A percentile compares a stretch with the other conserved stretches of the same genome.
These are phyloP conservation scores for Phainopepla nitens DNA, from an alignment of 2,113 vertebrate genomes.

Conservation along the genomic window DNA sequence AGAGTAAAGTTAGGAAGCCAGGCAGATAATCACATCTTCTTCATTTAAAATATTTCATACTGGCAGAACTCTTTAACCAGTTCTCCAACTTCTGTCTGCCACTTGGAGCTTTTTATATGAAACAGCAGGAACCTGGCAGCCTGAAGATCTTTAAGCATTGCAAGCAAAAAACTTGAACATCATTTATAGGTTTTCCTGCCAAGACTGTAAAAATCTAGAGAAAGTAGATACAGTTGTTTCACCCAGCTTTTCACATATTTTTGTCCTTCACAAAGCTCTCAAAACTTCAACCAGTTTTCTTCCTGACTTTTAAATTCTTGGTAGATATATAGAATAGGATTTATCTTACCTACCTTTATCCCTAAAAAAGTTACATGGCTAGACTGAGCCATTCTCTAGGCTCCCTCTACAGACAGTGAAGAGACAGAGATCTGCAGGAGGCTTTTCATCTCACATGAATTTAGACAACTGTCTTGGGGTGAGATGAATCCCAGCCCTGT, in stretches of 20 bases:
- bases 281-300: slow-evolving; percentile 10
- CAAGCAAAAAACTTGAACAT: slow-evolving; percentile 11
- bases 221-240: slow-evolving; percentile 30
- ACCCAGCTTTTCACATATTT: slow-evolving; percentile 9
- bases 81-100: slow-evolving; percentile 54
- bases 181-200: slow-evolving; percentile 47
- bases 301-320: not conserved
- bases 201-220: slow-evolving; percentile 44
- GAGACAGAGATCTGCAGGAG: slow-evolving; percentile 33
- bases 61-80: slow-evolving; percentile 56
- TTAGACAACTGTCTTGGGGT: slow-evolving; percentile 55
- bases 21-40: slow-evolving; percentile 39
- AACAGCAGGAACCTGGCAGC: slow-evolving; percentile 60
- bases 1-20: not conserved
- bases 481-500: slow-evolving; percentile 43
- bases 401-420: slow-evolving; percentile 47
- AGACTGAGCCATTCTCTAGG: slow-evolving; percentile 17
- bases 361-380: not conserved
- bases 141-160: slow-evolving; percentile 2
- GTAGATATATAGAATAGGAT: not conserved
- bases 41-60: slow-evolving; percentile 48
- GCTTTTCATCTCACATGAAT: slow-evolving; percentile 51
- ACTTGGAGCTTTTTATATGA: slow-evolving; percentile 54
- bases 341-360: slow-evolving; percentile 2
- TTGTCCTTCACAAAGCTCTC: slow-evolving; percentile 24